Base-by-base conservation (phyloP, 2,888 invertebrate genomes). In the Harpalus rufipes region DNA sequence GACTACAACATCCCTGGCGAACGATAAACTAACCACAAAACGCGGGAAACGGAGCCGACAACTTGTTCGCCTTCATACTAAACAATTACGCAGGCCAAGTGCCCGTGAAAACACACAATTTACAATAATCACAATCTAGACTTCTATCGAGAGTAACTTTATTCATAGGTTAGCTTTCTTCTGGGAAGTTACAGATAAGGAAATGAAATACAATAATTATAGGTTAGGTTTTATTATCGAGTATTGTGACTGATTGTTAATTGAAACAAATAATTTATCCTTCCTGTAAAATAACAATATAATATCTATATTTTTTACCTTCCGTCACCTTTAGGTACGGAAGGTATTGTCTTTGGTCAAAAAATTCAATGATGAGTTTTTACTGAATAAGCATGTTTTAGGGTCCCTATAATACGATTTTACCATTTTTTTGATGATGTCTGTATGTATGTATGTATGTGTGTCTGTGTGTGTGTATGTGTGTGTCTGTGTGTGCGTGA, bases 141-240 rank as follows among this genome's bases (percentile, higher is more conserved):
- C 6, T 32, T 32, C 32, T 32, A 4, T 32, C 32, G 1, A 32
- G 32, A 32, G 32, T 32, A 6, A 32, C 1, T 74, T 41, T 74
- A 44, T 74, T 74, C 25, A 74, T 74, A 10, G 68, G 7, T n/a
- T 68, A 51, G 72, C 72, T 74, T 74, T 74, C 72, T 44, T 74
- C 72, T 16, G 41, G 72, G 21, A 44, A 74, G 41, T 74, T 18
- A 10, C 8, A 14, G 18, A 74, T 51, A 3, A 18, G 41, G 44
- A 68, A 68, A 68, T 68, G 14, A 39, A 39, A 39, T 32, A 16
- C 16, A 74, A 74, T 74, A 51, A 44, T 74, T 74, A 44, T 51
- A 51, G 72, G 72, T 74, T 74, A 51, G 44, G 72, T 68, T 65
- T 65, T 10, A 32, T 65, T 68, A 63, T 21, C 21, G 12, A 12